phyloP scores from a whole-genome alignment of 2,797 vertebrate species.

The Hybognathus amarus region DNA sequence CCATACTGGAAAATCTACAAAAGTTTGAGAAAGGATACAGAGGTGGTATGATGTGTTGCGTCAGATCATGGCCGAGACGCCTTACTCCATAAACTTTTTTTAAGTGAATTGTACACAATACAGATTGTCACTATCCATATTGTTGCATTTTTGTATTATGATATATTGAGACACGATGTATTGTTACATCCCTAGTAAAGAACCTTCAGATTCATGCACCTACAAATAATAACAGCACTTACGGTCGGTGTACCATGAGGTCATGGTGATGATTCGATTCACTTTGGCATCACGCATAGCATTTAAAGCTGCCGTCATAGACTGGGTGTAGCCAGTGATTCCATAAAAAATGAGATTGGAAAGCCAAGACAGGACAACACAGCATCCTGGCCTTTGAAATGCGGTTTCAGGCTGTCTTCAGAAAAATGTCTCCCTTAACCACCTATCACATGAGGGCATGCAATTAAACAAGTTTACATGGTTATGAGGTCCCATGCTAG shows the following conservation, averaged over 20 bases:
- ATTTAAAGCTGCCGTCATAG: conserved; percentile 70
- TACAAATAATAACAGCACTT: conserved; percentile 51
- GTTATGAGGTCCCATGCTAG: not conserved
- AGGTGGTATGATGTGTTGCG: no score
- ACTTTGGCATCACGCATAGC: conserved; percentile 77
- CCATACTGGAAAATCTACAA: no score
- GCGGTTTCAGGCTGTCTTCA: conserved; percentile 70
- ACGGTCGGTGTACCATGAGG: conserved; percentile 85
- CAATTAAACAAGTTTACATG: not conserved
- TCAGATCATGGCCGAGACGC: no score
- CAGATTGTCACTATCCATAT: no score
- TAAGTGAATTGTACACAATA: no score
- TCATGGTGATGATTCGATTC: conserved; percentile 79
- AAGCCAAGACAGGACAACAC: conserved; percentile 84
- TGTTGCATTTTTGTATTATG: no score
- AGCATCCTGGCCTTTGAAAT: conserved; percentile 81
- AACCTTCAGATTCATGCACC: not conserved
- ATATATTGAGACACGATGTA: no score
- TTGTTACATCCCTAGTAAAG: not conserved
- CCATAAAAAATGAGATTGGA: conserved; percentile 68
- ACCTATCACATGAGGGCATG: conserved; percentile 70
- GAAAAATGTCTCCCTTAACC: conserved; percentile 79
- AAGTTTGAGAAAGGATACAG: no score
- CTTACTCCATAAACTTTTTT: no score
- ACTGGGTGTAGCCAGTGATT: conserved; percentile 79